These are phyloP conservation scores for Semaprochilodus insignis DNA, from an alignment of 2,797 vertebrate species.

Conservation along the genomic window DNA sequence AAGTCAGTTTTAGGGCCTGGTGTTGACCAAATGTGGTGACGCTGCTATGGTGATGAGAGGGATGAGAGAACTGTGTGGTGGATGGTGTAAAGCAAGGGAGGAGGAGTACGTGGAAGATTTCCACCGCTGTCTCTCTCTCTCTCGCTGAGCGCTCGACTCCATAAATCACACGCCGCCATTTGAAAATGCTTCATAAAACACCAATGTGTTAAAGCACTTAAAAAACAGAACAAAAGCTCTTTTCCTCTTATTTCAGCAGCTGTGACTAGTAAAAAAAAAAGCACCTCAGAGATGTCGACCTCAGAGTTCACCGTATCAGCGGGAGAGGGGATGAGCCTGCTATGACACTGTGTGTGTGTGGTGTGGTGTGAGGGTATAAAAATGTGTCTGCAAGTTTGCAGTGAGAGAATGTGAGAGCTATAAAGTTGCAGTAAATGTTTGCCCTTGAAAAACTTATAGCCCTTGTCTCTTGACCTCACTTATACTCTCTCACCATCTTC, in stretches of 20 bases:
- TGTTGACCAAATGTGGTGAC: slow-evolving; percentile 74
- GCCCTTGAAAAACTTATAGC: slow-evolving; percentile 74
- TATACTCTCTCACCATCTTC: slow-evolving; percentile 60
- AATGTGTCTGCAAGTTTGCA: background rate
- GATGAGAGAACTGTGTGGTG: slow-evolving; percentile 53
- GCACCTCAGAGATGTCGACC: slow-evolving; percentile 65
- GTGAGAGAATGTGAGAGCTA: slow-evolving; percentile 71
- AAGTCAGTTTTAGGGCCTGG: slow-evolving; percentile 70
- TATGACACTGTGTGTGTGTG: slow-evolving; percentile 48
- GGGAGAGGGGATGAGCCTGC: slow-evolving; percentile 57
- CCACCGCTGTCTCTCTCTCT: slow-evolving; percentile 66
- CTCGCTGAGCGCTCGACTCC: slow-evolving; percentile 52
- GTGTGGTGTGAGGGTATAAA: slow-evolving; percentile 21
- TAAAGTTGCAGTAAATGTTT: slow-evolving; percentile 70
- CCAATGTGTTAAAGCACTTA: slow-evolving; percentile 74
- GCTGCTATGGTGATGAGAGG: slow-evolving; percentile 61
- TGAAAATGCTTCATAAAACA: slow-evolving; percentile 72
- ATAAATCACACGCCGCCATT: slow-evolving; percentile 66
- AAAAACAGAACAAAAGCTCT: slow-evolving; percentile 62
- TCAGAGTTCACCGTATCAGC: slow-evolving; percentile 68
- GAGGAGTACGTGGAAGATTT: slow-evolving; percentile 59
- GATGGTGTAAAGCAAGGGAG: slow-evolving; percentile 61
- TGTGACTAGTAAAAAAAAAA: slow-evolving; percentile 61
- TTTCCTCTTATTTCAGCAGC: slow-evolving; percentile 60
- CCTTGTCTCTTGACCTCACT: slow-evolving; percentile 67